Percentiles rank a stretch among this genome's conserved stretches.
phyloP scores from a whole-genome alignment of 2,113 vertebrate genomes.

The Channa argus region DNA sequence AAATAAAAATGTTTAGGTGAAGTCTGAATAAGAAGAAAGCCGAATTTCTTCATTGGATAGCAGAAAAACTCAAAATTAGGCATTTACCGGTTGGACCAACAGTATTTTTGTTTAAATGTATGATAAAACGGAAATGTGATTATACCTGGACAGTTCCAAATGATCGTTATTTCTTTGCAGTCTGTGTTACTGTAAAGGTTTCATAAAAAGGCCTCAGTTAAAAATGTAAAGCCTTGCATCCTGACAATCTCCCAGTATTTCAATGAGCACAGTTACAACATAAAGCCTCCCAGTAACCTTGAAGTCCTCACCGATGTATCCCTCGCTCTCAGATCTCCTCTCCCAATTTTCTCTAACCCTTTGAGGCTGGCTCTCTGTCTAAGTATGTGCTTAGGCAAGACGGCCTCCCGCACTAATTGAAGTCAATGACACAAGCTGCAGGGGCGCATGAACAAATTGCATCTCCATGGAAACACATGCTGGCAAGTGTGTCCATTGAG shows the following conservation, averaged over 20 bases:
- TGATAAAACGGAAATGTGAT: slow-evolving; percentile 11
- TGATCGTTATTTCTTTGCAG: background rate
- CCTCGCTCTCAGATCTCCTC: slow-evolving; percentile 27
- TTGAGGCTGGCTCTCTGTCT: slow-evolving; percentile 56
- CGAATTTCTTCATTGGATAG: background rate
- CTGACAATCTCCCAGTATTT: slow-evolving; percentile 19
- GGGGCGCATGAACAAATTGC: slow-evolving; percentile 66
- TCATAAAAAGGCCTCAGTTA: background rate
- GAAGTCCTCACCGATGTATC: background rate
- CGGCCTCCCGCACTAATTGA: slow-evolving; percentile 79
- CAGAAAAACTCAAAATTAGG: background rate
- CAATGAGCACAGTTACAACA: slow-evolving; percentile 1
- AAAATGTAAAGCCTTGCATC: background rate
- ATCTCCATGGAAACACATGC: slow-evolving; percentile 84
- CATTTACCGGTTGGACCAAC: background rate
- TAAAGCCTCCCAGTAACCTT: slow-evolving; percentile 13
- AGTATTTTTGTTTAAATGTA: background rate
- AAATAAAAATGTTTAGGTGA: too few species aligned
- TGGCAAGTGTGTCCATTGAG: slow-evolving; percentile 68
- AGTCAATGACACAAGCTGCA: slow-evolving; percentile 80
- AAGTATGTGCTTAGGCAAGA: slow-evolving; percentile 72
- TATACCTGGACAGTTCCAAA: background rate
- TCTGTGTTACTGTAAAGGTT: background rate
- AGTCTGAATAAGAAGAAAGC: background rate
- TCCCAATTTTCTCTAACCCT: slow-evolving; percentile 46